Evolutionary conservation across 1,140 invertebrate genomes (phyloP), one percentile per base, ranked within the genome.

Genomic region (Drosophila pachea): DNA sequence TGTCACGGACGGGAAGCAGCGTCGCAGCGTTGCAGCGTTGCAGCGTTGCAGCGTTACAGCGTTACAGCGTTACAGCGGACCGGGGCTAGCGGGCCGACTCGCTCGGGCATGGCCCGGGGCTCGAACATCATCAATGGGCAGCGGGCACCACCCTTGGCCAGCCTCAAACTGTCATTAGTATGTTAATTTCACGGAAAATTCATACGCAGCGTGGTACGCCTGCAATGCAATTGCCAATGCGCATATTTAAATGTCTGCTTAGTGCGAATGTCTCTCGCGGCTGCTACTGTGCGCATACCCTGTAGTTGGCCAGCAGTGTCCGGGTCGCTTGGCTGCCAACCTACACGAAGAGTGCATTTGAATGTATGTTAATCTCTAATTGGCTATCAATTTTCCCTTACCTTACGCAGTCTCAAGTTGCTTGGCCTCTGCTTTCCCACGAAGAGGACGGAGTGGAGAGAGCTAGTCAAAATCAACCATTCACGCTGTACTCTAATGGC

Each of bases 181-280:
- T 73, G 70, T 73, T 69, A 73, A 73, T 73, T 69, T 69, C 47
- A 49, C 35, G 49, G 66, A 73, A 73, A 73, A 73, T 73, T 69
- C 70, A 73, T 73, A 73, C 70, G 70, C 71, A 73, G 71, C 61
- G 71, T 73, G 67, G 71, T 69, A 69, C 71, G 66, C 71, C 71
- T 73, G 66, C 71, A 73, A 58, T 64, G 71, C 70, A 69, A 73
- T 73, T 73, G 65, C 40, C 66, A 64, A 73, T 73, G 70, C 70
- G 70, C 70, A 73, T 70, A 70, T 73, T 73, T 70, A 65, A 65
- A 73, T 69, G 66, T 48, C 56, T 64, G 54, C 52, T 68, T 59
- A 43, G 52, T 53, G 61, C 38, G 29, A 52, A 32, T 48, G 12
- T 58, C 60, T n/a, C 56, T 45, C 29, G 22, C 32, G 52, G 45